Evolutionary conservation across 2,113 vertebrate species (phyloP).

Genomic region (Artemisiospiza belli): DNA sequence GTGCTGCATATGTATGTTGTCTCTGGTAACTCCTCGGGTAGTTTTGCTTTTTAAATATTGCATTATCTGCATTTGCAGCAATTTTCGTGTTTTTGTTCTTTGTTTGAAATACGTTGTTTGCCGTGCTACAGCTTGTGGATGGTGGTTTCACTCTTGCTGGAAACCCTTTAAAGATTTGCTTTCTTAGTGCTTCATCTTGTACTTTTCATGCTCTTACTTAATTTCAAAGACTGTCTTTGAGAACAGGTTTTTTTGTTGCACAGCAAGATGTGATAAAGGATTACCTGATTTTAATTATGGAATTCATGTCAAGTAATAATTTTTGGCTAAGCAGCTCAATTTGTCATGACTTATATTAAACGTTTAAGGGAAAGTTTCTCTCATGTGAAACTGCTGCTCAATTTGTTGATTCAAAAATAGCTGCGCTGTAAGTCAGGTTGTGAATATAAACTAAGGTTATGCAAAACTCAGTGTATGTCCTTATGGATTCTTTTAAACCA

Average conservation of each 20-base stretch:
- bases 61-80: neutral
- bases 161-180: neutral
- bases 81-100: neutral
- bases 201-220: slow-evolving; percentile 17
- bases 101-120: neutral
- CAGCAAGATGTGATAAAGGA: slow-evolving; percentile 19
- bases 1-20: neutral
- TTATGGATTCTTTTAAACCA: slow-evolving; percentile 2
- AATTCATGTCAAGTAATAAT: slow-evolving; percentile 43
- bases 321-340: slow-evolving; percentile 36
- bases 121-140: neutral
- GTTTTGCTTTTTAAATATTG: neutral
- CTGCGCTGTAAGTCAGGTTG: neutral
- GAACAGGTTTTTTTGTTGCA: slow-evolving; percentile 18
- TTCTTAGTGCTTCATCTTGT: neutral
- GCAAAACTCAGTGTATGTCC: neutral
- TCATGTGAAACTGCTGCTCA: neutral
- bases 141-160: neutral
- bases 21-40: neutral
- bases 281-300: slow-evolving; percentile 39
- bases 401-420: slow-evolving; percentile 57
- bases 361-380: slow-evolving; percentile 12
- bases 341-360: slow-evolving; percentile 39
- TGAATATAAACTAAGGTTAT: slow-evolving; percentile 11
- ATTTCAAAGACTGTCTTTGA: slow-evolving; percentile 37